Conservation (phyloP, 2,888 invertebrate genomes). For the Amiota minor region DNA sequence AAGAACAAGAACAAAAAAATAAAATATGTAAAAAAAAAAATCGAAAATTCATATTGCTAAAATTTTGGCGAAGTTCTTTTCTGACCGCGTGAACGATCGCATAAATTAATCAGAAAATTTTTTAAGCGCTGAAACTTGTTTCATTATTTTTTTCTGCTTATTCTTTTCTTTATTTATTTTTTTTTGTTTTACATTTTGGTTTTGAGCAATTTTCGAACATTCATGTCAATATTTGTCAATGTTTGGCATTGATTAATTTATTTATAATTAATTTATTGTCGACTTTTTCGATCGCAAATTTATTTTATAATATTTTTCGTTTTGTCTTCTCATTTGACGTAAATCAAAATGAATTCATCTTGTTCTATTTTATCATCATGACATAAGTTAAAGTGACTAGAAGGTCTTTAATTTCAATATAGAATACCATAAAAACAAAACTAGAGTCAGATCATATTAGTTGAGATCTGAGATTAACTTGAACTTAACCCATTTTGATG, state of each 20-base stretch:
- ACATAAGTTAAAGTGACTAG: conserved; percentile 51
- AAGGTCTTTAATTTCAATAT: too few relatives aligned
- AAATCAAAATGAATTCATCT: background rate
- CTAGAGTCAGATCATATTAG: too few relatives aligned
- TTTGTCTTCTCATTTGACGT: background rate
- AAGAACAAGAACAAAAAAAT: conserved; percentile 35
- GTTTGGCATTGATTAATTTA: conserved; percentile 70
- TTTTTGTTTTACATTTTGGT: background rate
- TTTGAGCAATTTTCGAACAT: conserved; percentile 41
- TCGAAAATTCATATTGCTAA: conserved; percentile 13
- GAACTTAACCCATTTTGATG: too few relatives aligned
- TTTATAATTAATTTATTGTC: conserved; percentile 69
- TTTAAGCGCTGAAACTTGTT: conserved; percentile 66
- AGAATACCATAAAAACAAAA: too few relatives aligned
- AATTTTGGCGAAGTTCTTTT: conserved; percentile 24
- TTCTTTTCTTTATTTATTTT: background rate
- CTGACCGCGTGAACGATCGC: conserved; percentile 50
- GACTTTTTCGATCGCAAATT: background rate
- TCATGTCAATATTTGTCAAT: conserved; percentile 68
- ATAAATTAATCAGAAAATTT: conserved; percentile 60
- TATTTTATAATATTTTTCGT: background rate
- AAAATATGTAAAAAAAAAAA: conserved; percentile 30
- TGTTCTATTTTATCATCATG: conserved; percentile 49
- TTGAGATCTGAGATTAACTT: too few relatives aligned
- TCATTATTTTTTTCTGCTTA: conserved; percentile 54